Percentiles rank a stretch among this genome's conserved stretches.
phyloP scores from a whole-genome alignment of 2,113 vertebrate species.

The Ibidorhyncha struthersii region DNA sequence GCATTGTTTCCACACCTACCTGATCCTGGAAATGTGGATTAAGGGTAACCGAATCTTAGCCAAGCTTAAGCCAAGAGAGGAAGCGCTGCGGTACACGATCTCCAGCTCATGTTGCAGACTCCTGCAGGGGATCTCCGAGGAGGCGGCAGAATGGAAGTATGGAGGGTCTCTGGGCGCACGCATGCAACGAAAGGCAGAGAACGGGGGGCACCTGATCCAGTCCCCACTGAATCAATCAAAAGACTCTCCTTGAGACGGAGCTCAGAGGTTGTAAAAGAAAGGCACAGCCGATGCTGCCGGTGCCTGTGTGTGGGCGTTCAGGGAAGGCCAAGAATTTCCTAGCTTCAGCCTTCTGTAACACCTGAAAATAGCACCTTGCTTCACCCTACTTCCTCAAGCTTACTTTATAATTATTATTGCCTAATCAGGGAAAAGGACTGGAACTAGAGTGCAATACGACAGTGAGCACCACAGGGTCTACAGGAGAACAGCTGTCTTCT shows the following conservation, averaged over 20 bases:
- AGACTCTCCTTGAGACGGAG: background rate
- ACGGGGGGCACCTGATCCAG: background rate
- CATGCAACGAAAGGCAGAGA: background rate
- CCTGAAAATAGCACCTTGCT: background rate
- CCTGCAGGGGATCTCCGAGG: background rate
- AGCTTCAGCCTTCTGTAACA: background rate
- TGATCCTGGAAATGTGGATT: background rate
- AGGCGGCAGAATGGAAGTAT: background rate
- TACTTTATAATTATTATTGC: background rate
- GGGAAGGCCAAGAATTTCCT: background rate
- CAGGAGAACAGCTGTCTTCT: background rate
- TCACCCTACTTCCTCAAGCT: background rate
- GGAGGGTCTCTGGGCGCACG: background rate
- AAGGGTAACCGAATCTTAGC: constrained; percentile 6
- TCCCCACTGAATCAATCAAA: rapidly evolving
- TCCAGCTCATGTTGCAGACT: background rate
- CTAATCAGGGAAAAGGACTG: background rate
- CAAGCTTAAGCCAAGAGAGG: background rate
- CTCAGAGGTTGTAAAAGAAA: background rate
- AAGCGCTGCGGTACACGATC: background rate
- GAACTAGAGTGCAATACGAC: background rate
- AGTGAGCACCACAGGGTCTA: background rate
- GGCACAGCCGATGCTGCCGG: background rate
- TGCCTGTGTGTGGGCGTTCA: background rate
- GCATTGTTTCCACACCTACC: background rate